These are phyloP conservation scores for Forbesichthys papilliferus DNA, from an alignment of 2,113 vertebrate genomes.

Conservation along the genomic window DNA sequence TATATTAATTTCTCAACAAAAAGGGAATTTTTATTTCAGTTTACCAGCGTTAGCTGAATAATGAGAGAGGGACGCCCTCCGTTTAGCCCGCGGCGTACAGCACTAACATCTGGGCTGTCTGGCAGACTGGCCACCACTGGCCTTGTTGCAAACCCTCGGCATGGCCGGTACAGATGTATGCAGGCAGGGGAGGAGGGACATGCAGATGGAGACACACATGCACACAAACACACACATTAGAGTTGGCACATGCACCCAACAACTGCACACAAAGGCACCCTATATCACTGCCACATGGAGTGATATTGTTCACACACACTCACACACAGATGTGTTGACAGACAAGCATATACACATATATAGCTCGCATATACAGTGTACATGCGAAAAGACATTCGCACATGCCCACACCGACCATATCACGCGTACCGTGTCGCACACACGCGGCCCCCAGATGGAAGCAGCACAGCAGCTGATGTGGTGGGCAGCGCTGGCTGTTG, in stretches of 20 bases:
- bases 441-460: slow-evolving; percentile 88
- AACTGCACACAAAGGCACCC: slow-evolving; percentile 8
- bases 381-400: slow-evolving; percentile 35
- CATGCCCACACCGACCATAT: slow-evolving; percentile 37
- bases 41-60: slow-evolving; percentile 89
- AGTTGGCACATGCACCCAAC: slow-evolving; percentile 15
- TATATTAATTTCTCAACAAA: too few relatives aligned
- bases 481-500: slow-evolving; percentile 94
- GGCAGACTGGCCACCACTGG: slow-evolving; percentile 91
- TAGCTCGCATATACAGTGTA: neutral
- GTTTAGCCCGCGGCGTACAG: slow-evolving; percentile 97
- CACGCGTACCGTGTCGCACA: neutral
- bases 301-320: neutral
- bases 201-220: slow-evolving; percentile 91
- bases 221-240: neutral
- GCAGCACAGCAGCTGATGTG: slow-evolving; percentile 95
- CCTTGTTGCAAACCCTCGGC: slow-evolving; percentile 93
- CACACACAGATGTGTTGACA: slow-evolving; percentile 63
- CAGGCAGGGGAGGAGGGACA: slow-evolving; percentile 89
- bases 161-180: slow-evolving; percentile 98
- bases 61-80: slow-evolving; percentile 93
- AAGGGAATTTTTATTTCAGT: slow-evolving; percentile 56
- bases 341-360: slow-evolving; percentile 40
- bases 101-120: slow-evolving; percentile 99
- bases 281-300: slow-evolving; percentile 22